phyloP scores from a whole-genome alignment of 2,113 vertebrate species.

The human (Homo sapiens) region GRCh38 chr5:44092001-44092500 shows the following conservation, averaged over 20 bases:
- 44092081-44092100: too few species aligned
- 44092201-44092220: not conserved
- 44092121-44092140: too few species aligned
- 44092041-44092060: too few species aligned
- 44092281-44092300: not conserved
- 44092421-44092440: not conserved
- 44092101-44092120: too few species aligned
- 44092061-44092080: too few species aligned
- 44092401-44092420: constrained; percentile 12
- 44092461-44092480: not conserved
- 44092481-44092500: not conserved
- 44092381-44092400: not conserved
- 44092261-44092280: not conserved
- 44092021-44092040: too few species aligned
- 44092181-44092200: not conserved
- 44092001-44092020: too few species aligned
- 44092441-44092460: not conserved
- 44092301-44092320: not conserved
- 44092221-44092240: not conserved
- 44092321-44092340: not conserved
- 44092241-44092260: not conserved
- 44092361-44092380: not conserved
- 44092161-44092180: not conserved
- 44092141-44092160: too few species aligned
- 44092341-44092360: not conserved